Percentiles rank a stretch among this genome's conserved stretches.
phyloP scores from a whole-genome alignment of 2,888 invertebrate species.

The Drosophila glabriapex region DNA sequence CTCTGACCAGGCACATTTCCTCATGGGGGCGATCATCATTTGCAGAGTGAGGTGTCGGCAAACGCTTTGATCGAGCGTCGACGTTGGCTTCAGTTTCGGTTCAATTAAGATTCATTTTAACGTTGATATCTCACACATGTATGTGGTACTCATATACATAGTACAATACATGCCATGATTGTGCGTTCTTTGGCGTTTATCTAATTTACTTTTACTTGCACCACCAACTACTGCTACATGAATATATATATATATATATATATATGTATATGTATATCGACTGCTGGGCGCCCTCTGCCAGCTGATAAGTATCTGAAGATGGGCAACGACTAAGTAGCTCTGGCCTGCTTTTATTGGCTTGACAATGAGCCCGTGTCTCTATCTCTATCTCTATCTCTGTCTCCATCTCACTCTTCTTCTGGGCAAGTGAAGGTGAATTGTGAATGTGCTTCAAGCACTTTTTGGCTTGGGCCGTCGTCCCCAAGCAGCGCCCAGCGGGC shows the following conservation, averaged over 20 bases:
- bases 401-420: neutral
- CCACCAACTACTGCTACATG: conserved; percentile 34
- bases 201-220: conserved; percentile 80
- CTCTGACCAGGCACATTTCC: conserved; percentile 76
- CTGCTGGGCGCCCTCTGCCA: conserved; percentile 59
- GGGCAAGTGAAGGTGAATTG: conserved; percentile 56
- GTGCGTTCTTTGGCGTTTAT: conserved; percentile 72
- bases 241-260: neutral
- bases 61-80: conserved; percentile 61
- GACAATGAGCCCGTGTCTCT: conserved; percentile 72
- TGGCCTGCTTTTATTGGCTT: conserved; percentile 69
- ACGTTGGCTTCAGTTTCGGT: conserved; percentile 57
- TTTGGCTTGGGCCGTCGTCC: conserved; percentile 25
- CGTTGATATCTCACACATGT: conserved; percentile 42
- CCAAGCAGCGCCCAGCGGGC: conserved; percentile 23
- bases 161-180: conserved; percentile 64
- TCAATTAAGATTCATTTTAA: conserved; percentile 79
- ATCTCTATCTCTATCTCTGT: neutral
- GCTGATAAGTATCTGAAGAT: conserved; percentile 60
- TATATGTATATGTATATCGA: conserved; percentile 19
- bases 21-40: conserved; percentile 45
- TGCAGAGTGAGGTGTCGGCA: conserved; percentile 41
- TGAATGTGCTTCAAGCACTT: conserved; percentile 42
- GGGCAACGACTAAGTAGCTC: conserved; percentile 27
- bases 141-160: conserved; percentile 27